Conservation (phyloP, 2,113 vertebrate species). For the Empidonax traillii region DNA sequence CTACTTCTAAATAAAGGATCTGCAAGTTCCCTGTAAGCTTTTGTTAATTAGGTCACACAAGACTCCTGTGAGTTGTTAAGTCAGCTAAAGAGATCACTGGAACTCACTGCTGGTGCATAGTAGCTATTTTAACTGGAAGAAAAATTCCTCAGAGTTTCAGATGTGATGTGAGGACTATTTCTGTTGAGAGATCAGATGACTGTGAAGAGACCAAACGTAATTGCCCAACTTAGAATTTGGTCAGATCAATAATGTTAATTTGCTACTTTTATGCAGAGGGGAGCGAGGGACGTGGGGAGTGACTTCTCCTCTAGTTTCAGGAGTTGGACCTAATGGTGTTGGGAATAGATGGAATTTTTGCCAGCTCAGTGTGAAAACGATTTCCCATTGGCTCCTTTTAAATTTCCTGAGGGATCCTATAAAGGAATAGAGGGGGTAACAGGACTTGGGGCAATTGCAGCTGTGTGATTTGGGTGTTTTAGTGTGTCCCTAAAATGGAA, state of each 20-base stretch:
- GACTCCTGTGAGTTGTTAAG: conserved; percentile 59
- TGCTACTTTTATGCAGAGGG: neutral
- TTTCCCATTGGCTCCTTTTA: neutral
- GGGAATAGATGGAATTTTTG: neutral
- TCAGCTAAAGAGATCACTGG: conserved; percentile 43
- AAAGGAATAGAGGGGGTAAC: neutral
- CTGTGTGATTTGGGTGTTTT: neutral
- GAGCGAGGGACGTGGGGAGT: neutral
- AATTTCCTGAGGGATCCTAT: neutral
- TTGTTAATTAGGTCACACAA: conserved; percentile 62
- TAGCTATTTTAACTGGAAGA: conserved; percentile 51
- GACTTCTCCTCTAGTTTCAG: neutral
- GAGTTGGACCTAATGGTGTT: neutral
- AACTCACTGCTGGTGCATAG: conserved; percentile 8
- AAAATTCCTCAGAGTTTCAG: conserved; percentile 44
- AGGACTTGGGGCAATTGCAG: neutral
- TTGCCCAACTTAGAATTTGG: conserved; percentile 11
- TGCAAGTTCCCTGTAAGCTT: conserved; percentile 28
- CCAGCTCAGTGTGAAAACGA: neutral
- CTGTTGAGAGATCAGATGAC: conserved; percentile 8
- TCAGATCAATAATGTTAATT: neutral
- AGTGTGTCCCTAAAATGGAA: neutral
- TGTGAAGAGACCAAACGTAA: conserved; percentile 30
- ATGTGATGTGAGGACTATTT: conserved; percentile 43
- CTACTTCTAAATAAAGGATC: conserved; percentile 44